These are phyloP conservation scores for Euclidia mi DNA, from an alignment of 2,888 invertebrate species.

Conservation along the genomic window DNA sequence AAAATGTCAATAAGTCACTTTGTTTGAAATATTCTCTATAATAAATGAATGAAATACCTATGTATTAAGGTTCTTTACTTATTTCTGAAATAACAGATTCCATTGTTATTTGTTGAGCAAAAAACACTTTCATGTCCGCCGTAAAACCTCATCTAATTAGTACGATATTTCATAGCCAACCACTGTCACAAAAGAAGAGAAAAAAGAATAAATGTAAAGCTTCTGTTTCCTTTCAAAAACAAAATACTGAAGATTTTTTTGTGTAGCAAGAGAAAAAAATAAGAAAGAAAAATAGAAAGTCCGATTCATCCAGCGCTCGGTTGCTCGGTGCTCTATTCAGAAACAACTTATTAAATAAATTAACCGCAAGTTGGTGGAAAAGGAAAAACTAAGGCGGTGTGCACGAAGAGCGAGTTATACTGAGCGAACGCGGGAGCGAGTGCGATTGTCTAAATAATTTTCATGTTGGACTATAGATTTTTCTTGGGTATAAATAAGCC, in stretches of 20 bases:
- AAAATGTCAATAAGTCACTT: too few species aligned
- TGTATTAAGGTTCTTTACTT: too few species aligned
- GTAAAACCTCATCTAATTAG: conserved; percentile 53
- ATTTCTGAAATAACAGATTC: not conserved
- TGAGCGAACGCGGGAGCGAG: conserved; percentile 32
- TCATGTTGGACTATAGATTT: too few species aligned
- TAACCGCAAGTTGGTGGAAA: conserved; percentile 85
- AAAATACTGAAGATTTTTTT: conserved; percentile 62
- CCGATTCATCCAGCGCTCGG: conserved; percentile 79
- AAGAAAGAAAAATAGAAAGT: conserved; percentile 77
- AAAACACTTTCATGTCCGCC: conserved; percentile 28
- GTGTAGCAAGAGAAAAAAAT: conserved; percentile 43
- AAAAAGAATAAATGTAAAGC: conserved; percentile 56
- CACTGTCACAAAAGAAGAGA: conserved; percentile 62
- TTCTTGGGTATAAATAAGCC: too few species aligned
- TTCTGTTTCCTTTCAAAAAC: conserved; percentile 63
- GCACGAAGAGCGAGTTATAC: conserved; percentile 16
- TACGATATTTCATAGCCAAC: conserved; percentile 49
- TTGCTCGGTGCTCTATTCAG: conserved; percentile 79
- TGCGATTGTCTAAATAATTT: not conserved
- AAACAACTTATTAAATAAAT: conserved; percentile 89
- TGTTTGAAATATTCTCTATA: too few species aligned
- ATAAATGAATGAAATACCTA: too few species aligned
- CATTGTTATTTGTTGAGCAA: conserved; percentile 1
- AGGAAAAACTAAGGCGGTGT: conserved; percentile 80